These are phyloP conservation scores for Pelecanus crispus DNA, from an alignment of 2,113 vertebrate genomes.

Conservation along the genomic window DNA sequence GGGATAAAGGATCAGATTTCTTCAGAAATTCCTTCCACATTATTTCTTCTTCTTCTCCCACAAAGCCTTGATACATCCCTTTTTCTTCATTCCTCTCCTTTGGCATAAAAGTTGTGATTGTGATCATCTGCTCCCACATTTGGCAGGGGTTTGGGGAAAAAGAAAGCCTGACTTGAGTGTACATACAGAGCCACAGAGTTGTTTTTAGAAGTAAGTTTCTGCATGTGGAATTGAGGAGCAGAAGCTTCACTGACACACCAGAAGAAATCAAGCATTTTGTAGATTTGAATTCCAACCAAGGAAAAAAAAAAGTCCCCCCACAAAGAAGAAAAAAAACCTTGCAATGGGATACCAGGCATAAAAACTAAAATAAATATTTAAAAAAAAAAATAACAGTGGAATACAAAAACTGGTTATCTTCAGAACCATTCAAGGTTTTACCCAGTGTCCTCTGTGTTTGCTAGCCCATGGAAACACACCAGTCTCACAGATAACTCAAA, in stretches of 20 bases:
- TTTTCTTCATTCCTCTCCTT: not conserved
- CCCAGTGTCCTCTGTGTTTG: not conserved
- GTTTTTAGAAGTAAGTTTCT: not conserved
- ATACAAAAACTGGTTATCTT: not conserved
- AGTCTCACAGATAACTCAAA: not conserved
- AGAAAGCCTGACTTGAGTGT: not conserved
- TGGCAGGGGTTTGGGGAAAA: not conserved
- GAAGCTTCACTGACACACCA: not conserved
- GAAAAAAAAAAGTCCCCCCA: rapidly evolving
- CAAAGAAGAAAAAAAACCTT: not conserved
- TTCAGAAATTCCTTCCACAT: not conserved
- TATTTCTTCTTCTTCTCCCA: not conserved
- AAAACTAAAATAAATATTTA: not conserved
- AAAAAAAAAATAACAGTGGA: not conserved
- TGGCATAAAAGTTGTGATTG: not conserved
- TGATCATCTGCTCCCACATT: not conserved
- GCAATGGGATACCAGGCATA: not conserved
- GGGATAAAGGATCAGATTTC: not conserved
- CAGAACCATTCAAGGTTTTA: not conserved
- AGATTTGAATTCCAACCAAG: not conserved
- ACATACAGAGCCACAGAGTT: not conserved
- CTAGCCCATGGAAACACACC: not conserved
- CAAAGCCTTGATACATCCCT: not conserved
- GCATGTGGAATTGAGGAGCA: not conserved
- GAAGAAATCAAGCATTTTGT: not conserved